phyloP scores from a whole-genome alignment of 1,140 invertebrate genomes.

The Drosophila novamexicana region DNA sequence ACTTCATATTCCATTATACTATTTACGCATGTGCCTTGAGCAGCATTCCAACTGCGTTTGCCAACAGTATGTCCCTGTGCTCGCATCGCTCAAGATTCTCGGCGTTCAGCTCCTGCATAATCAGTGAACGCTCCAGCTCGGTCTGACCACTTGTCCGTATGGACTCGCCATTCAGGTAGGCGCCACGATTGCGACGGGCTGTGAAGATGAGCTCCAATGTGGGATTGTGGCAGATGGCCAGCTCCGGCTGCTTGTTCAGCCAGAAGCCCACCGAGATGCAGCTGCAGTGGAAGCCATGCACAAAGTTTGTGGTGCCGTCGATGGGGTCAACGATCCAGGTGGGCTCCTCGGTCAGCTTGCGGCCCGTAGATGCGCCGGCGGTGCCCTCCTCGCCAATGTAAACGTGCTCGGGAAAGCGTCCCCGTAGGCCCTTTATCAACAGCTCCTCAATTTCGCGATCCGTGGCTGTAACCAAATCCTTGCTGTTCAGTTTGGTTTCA shows the following conservation, averaged over 20 bases:
- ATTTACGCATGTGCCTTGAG: slow-evolving; percentile 20
- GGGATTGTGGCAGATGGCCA: slow-evolving; percentile 95
- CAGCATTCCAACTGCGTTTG: background rate
- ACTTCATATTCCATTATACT: too few relatives aligned
- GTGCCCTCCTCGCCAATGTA: slow-evolving; percentile 98
- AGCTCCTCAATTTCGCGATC: slow-evolving; percentile 95
- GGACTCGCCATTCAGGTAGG: slow-evolving; percentile 9
- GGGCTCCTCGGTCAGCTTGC: slow-evolving; percentile 92
- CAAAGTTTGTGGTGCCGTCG: slow-evolving; percentile 95
- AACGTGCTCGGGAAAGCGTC: slow-evolving; percentile 93
- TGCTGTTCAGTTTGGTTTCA: slow-evolving; percentile 61
- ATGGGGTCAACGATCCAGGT: slow-evolving; percentile 98
- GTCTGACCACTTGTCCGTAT: slow-evolving; percentile 18
- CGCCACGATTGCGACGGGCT: slow-evolving; percentile 20
- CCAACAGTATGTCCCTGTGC: background rate
- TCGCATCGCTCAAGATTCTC: background rate
- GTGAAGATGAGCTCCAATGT: slow-evolving; percentile 88
- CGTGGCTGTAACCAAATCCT: slow-evolving; percentile 98
- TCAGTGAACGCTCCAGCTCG: background rate
- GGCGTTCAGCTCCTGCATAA: slow-evolving; percentile 13
- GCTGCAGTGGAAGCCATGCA: slow-evolving; percentile 91
- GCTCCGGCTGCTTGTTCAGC: slow-evolving; percentile 88
- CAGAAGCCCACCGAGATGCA: slow-evolving; percentile 91
- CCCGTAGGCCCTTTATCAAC: slow-evolving; percentile 89
- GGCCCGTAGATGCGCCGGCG: slow-evolving; percentile 87